These are phyloP conservation scores for Tenualosa thibaudeaui DNA, from an alignment of 2,797 vertebrate species.

Conservation along the genomic window DNA sequence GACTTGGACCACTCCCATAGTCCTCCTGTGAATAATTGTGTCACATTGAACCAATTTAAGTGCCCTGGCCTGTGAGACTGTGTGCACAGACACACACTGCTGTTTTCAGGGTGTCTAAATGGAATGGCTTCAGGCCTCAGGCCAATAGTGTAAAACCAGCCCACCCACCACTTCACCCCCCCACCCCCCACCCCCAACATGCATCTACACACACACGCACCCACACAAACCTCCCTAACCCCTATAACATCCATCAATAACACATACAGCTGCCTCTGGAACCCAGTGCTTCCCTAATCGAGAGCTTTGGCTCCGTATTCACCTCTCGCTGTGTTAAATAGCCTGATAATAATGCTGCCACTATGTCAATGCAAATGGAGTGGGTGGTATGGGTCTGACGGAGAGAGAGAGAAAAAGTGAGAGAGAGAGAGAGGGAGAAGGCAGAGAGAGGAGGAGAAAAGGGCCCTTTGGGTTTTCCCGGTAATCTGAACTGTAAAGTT, in stretches of 20 bases:
- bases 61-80: neutral
- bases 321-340: conserved; percentile 8
- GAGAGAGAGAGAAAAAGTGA: neutral
- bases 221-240: neutral
- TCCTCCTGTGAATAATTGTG: neutral
- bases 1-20: neutral
- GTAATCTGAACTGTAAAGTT: conserved; percentile 25
- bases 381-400: neutral
- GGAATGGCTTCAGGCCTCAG: neutral
- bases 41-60: conserved; percentile 15
- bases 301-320: neutral
- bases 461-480: conserved; percentile 16
- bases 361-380: conserved; percentile 13
- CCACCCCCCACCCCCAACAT: too few relatives aligned
- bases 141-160: conserved; percentile 6
- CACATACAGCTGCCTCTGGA: neutral
- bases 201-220: neutral
- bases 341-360: conserved; percentile 3
- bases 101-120: conserved; percentile 8
- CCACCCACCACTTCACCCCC: neutral
- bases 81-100: neutral
- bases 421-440: neutral
- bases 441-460: neutral
- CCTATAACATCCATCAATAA: neutral
- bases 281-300: neutral